A percentile compares a stretch with the other conserved stretches of the same genome.
phyloP scores from a whole-genome alignment of 2,113 vertebrate species.

The Hirundichthys speculiger region DNA sequence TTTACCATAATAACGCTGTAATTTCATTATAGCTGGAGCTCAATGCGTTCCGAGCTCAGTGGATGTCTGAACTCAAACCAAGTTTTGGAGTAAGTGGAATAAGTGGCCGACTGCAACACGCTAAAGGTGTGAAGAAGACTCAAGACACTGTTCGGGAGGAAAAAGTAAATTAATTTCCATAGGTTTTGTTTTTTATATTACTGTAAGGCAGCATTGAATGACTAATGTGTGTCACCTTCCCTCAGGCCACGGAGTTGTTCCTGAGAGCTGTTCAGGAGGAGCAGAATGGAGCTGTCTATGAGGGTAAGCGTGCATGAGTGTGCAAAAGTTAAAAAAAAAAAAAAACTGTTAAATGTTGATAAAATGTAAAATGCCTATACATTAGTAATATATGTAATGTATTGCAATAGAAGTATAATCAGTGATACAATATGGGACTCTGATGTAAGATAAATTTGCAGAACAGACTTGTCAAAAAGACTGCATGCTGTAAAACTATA shows the following conservation, averaged over 20 bases:
- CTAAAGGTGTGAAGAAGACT: slow-evolving; percentile 83
- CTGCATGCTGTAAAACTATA: too few relatives aligned
- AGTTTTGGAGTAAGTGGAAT: slow-evolving; percentile 76
- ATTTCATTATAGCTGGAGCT: slow-evolving; percentile 86
- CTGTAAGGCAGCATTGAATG: not conserved
- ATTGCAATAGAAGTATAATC: too few relatives aligned
- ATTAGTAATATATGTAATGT: too few relatives aligned
- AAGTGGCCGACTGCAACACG: slow-evolving; percentile 75
- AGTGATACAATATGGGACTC: too few relatives aligned
- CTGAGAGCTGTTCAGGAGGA: slow-evolving; percentile 96
- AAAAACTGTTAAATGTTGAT: too few relatives aligned
- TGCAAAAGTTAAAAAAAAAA: too few relatives aligned
- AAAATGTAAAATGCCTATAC: too few relatives aligned
- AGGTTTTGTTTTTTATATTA: not conserved
- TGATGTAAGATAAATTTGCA: too few relatives aligned
- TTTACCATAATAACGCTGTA: not conserved
- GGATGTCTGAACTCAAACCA: slow-evolving; percentile 97
- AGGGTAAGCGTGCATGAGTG: slow-evolving; percentile 79
- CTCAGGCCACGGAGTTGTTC: slow-evolving; percentile 94
- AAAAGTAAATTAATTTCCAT: slow-evolving; percentile 79
- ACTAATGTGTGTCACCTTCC: slow-evolving; percentile 3
- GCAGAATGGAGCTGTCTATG: slow-evolving; percentile 95
- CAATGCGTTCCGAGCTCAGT: slow-evolving; percentile 92
- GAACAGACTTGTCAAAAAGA: too few relatives aligned
- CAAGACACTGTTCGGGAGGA: slow-evolving; percentile 91